These are phyloP conservation scores for Struthio camelus DNA, from an alignment of 2,113 vertebrate species.

Conservation along the genomic window DNA sequence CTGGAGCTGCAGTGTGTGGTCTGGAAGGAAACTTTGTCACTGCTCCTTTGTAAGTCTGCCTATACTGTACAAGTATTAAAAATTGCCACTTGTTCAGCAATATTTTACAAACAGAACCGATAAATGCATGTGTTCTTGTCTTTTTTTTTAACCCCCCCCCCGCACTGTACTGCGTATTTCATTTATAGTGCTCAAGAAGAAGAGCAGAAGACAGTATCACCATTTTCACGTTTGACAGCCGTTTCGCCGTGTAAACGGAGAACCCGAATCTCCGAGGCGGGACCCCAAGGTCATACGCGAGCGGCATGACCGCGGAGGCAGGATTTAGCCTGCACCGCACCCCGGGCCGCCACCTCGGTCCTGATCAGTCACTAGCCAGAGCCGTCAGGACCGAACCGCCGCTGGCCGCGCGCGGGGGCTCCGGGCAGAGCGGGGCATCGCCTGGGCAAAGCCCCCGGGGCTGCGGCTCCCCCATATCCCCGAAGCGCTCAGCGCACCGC, in stretches of 20 bases:
- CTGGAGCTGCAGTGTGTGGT: not conserved
- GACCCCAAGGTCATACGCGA: fast-evolving
- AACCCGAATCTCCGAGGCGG: fast-evolving
- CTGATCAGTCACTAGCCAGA: no score
- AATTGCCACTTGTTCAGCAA: not conserved
- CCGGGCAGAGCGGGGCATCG: no score
- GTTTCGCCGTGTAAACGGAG: not conserved
- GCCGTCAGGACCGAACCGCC: no score
- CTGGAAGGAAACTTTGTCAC: not conserved
- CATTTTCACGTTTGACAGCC: not conserved
- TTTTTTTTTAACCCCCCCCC: not conserved
- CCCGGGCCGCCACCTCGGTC: no score
- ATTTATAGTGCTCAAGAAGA: not conserved
- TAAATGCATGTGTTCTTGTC: not conserved
- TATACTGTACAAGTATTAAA: not conserved
- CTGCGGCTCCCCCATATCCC: no score
- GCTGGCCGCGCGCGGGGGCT: no score
- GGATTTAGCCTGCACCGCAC: not conserved
- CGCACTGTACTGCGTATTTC: not conserved
- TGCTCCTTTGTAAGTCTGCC: not conserved
- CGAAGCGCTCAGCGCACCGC: fast-evolving
- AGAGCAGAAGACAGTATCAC: fast-evolving
- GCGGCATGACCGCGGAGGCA: fast-evolving
- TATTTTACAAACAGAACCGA: not conserved
- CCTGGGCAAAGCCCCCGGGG: no score